Conservation (phyloP, 2,113 vertebrate genomes). For the Eudyptes chrysolophus region DNA sequence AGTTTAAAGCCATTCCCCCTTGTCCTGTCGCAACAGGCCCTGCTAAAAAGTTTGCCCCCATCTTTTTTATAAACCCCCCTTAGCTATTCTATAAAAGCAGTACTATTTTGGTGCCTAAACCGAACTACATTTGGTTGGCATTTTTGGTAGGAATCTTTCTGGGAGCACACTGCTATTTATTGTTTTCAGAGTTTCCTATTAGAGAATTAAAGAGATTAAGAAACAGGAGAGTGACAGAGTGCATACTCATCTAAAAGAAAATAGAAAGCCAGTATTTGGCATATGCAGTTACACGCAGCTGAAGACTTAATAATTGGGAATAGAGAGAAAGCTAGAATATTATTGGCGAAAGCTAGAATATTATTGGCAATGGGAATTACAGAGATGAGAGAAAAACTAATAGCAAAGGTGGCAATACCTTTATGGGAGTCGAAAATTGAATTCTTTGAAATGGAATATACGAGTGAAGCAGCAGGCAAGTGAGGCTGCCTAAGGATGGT, state of each 20-base stretch:
- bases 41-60: too few relatives aligned
- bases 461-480: not conserved
- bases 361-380: not conserved
- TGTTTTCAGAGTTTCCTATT: not conserved
- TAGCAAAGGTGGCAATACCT: not conserved
- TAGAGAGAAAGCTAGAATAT: not conserved
- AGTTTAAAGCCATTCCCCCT: too few relatives aligned
- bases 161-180: not conserved
- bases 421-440: not conserved
- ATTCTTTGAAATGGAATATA: not conserved
- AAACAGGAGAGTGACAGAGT: not conserved
- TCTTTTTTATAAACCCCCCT: too few relatives aligned
- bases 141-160: not conserved
- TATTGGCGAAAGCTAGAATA: not conserved
- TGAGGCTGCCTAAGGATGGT: not conserved
- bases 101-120: not conserved
- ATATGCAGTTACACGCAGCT: not conserved
- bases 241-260: not conserved
- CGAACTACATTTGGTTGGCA: not conserved
- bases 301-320: not conserved
- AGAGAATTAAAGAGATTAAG: not conserved
- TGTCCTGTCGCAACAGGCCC: too few relatives aligned
- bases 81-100: not conserved
- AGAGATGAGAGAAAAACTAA: not conserved
- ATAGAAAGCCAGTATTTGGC: not conserved